Conservation (phyloP, 2,113 vertebrate species). For the Coregonus clupeaformis region DNA sequence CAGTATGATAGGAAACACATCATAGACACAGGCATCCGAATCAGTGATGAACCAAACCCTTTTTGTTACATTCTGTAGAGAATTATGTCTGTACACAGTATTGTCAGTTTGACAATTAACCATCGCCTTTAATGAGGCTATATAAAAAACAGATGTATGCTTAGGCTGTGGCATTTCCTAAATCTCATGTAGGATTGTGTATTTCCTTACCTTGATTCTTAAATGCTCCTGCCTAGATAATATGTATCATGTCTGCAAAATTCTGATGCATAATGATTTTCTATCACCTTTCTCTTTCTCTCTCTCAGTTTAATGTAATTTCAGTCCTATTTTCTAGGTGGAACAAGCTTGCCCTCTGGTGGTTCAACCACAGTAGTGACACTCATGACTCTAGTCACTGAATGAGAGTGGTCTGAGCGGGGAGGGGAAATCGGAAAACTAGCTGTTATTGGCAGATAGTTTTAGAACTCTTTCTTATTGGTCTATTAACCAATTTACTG, state of each 20-base stretch:
- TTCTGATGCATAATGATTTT: slow-evolving; percentile 38
- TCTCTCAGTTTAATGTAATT: slow-evolving; percentile 2
- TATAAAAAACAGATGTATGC: slow-evolving; percentile 14
- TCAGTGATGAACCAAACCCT: background rate
- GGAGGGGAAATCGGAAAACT: too few species aligned
- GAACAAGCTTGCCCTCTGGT: slow-evolving; percentile 63
- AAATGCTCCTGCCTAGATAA: background rate
- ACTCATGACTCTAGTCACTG: too few species aligned
- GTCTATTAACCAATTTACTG: too few species aligned
- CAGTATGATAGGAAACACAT: background rate
- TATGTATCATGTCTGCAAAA: slow-evolving; percentile 39
- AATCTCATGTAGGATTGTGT: background rate
- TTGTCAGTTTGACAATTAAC: too few species aligned
- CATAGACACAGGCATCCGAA: background rate
- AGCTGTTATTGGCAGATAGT: too few species aligned
- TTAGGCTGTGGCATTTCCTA: slow-evolving; percentile 20
- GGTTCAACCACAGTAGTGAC: slow-evolving; percentile 18
- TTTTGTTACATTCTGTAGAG: background rate
- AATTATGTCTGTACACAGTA: too few species aligned
- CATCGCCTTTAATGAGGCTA: too few species aligned
- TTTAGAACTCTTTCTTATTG: too few species aligned
- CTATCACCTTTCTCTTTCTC: background rate
- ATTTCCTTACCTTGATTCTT: slow-evolving; percentile 48
- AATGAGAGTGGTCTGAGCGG: too few species aligned
- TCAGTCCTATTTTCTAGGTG: background rate